A percentile compares a stretch with the other conserved stretches of the same genome.
Conservation (phyloP, 2,113 vertebrate genomes). For the Melanotaenia duboulayi region DNA sequence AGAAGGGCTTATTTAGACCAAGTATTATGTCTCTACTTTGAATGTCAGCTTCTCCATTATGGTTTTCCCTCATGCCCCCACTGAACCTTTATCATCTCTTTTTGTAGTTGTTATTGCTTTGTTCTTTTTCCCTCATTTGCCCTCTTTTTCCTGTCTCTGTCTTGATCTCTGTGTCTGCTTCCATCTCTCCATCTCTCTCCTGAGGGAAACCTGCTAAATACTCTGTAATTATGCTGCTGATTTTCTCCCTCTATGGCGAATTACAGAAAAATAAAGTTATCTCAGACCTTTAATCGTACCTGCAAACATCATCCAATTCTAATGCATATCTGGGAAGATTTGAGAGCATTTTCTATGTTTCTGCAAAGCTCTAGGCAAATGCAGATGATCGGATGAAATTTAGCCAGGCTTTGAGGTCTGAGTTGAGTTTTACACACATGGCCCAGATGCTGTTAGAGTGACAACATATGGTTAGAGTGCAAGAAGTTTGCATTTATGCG, state of each 20-base stretch:
- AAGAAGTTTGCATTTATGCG: background rate
- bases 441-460: slow-evolving; percentile 14
- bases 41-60: slow-evolving; percentile 8
- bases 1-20: slow-evolving; percentile 1
- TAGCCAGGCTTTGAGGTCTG: background rate
- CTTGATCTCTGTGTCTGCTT: slow-evolving; percentile 5
- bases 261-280: slow-evolving; percentile 32
- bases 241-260: slow-evolving; percentile 43
- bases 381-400: background rate
- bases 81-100: background rate
- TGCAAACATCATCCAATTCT: slow-evolving; percentile 22
- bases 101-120: background rate
- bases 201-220: slow-evolving; percentile 44
- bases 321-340: slow-evolving; percentile 34
- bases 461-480: slow-evolving; percentile 32
- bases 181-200: slow-evolving; percentile 31
- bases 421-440: slow-evolving; percentile 20
- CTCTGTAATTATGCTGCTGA: slow-evolving; percentile 55
- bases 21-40: background rate
- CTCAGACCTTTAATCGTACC: slow-evolving; percentile 29
- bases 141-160: slow-evolving; percentile 3
- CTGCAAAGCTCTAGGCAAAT: slow-evolving; percentile 4
- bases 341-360: slow-evolving; percentile 8
- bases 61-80: slow-evolving; percentile 9
- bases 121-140: background rate